Evolutionary conservation across 2,888 invertebrate species (phyloP).

Genomic region (Drosophila diplacantha): DNA sequence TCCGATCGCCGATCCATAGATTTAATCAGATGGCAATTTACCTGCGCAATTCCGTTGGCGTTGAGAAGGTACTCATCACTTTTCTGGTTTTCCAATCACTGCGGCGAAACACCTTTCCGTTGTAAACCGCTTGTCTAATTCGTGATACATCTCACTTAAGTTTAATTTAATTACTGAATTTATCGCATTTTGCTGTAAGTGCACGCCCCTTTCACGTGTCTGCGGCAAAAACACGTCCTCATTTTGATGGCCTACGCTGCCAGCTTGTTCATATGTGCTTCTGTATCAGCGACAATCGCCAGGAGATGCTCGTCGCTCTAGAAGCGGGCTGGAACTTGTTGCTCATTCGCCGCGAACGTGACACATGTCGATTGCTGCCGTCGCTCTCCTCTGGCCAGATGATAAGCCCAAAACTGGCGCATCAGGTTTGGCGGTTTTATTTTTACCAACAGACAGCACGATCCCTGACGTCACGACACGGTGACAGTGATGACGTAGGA

Average conservation of each 20-base stretch:
- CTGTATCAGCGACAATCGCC: constrained; percentile 23
- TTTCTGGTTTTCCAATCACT: constrained; percentile 9
- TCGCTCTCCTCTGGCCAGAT: constrained; percentile 11
- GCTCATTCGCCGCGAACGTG: constrained; percentile 36
- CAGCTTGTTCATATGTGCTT: neutral
- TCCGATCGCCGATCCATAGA: constrained; percentile 24
- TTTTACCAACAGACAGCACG: constrained; percentile 10
- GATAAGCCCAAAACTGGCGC: constrained; percentile 34
- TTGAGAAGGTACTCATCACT: constrained; percentile 24
- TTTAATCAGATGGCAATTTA: constrained; percentile 26
- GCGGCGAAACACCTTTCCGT: constrained; percentile 4
- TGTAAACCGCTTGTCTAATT: constrained; percentile 4
- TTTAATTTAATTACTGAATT: constrained; percentile 27
- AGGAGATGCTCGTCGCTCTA: constrained; percentile 21
- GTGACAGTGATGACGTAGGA: constrained; percentile 21
- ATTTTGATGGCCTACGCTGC: constrained; percentile 21
- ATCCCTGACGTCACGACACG: constrained; percentile 38
- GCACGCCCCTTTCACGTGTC: constrained; percentile 42
- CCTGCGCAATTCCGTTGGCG: constrained; percentile 45
- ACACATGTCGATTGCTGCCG: constrained; percentile 23
- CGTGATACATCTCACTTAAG: constrained; percentile 23
- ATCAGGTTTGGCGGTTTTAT: constrained; percentile 34
- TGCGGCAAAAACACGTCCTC: constrained; percentile 23
- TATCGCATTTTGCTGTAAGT: constrained; percentile 20
- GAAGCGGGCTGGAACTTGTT: constrained; percentile 30